phyloP scores from a whole-genome alignment of 1,140 invertebrate genomes.

The Pararge aegeria region DNA sequence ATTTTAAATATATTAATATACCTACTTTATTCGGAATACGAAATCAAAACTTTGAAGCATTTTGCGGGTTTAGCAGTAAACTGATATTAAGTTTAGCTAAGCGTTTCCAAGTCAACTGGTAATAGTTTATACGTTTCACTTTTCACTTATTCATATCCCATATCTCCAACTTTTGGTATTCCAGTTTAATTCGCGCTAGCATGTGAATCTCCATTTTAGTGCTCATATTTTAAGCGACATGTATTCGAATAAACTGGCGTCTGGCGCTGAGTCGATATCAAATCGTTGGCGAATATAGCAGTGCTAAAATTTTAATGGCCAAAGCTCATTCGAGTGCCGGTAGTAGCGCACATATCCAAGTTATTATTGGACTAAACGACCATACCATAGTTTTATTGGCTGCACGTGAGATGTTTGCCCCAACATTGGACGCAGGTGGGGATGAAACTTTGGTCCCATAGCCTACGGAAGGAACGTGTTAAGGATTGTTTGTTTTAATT shows the following conservation, averaged over 20 bases:
- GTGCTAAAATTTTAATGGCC: background rate
- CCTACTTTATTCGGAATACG: no score
- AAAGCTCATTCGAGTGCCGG: conserved; percentile 21
- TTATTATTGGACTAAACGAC: conserved; percentile 34
- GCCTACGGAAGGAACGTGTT: background rate
- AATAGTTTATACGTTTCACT: no score
- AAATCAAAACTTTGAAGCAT: no score
- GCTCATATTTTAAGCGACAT: background rate
- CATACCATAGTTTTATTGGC: conserved; percentile 27
- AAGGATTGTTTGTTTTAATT: background rate
- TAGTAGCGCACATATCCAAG: conserved; percentile 27
- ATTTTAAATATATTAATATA: no score
- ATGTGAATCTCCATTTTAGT: background rate
- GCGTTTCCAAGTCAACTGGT: no score
- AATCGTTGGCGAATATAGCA: background rate
- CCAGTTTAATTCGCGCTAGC: background rate
- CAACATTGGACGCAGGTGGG: conserved; percentile 10
- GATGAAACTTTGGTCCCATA: conserved; percentile 5
- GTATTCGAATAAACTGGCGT: background rate
- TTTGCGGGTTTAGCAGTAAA: no score
- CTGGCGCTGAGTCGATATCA: background rate
- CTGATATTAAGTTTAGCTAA: no score
- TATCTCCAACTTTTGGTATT: no score
- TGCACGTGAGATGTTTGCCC: conserved; percentile 29
- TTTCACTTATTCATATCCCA: no score